Conservation (phyloP, 2,113 vertebrate species). For the Sinocyclocheilus grahami region DNA sequence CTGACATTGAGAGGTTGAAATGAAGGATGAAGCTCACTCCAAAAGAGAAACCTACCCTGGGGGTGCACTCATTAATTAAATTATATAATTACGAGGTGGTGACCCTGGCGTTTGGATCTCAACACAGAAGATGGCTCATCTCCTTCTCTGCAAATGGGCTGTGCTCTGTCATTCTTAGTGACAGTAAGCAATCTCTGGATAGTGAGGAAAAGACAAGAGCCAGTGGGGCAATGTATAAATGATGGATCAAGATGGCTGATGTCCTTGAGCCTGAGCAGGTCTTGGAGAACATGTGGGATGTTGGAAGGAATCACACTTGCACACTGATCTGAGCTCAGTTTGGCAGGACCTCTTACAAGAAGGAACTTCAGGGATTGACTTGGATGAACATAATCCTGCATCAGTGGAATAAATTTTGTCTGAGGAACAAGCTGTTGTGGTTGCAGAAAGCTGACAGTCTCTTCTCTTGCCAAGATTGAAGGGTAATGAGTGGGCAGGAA, state of each 20-base stretch:
- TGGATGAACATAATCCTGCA: background rate
- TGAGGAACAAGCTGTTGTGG: background rate
- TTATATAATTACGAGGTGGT: conserved; percentile 58
- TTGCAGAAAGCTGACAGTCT: conserved; percentile 28
- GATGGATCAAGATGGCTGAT: conserved; percentile 55
- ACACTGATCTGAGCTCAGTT: conserved; percentile 28
- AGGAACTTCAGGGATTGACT: conserved; percentile 22
- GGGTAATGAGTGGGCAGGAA: conserved; percentile 48
- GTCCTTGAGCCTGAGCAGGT: conserved; percentile 37
- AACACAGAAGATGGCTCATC: conserved; percentile 48
- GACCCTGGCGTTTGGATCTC: conserved; percentile 44
- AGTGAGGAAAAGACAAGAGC: conserved; percentile 29
- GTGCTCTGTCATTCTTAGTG: conserved; percentile 51
- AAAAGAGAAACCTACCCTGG: conserved; percentile 48
- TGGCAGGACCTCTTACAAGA: conserved; percentile 14
- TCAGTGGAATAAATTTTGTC: conserved; percentile 22
- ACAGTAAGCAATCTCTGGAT: conserved; percentile 43
- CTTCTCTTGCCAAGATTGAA: conserved; percentile 31
- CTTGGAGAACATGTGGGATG: conserved; percentile 38
- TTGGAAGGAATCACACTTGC: conserved; percentile 13
- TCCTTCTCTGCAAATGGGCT: conserved; percentile 33
- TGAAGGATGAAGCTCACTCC: conserved; percentile 49
- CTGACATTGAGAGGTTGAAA: conserved; percentile 53
- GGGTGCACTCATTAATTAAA: conserved; percentile 60
- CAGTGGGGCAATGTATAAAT: conserved; percentile 54